Evolutionary conservation across 1,140 invertebrate species (phyloP).

Genomic region (Pectinophora gossypiella): DNA sequence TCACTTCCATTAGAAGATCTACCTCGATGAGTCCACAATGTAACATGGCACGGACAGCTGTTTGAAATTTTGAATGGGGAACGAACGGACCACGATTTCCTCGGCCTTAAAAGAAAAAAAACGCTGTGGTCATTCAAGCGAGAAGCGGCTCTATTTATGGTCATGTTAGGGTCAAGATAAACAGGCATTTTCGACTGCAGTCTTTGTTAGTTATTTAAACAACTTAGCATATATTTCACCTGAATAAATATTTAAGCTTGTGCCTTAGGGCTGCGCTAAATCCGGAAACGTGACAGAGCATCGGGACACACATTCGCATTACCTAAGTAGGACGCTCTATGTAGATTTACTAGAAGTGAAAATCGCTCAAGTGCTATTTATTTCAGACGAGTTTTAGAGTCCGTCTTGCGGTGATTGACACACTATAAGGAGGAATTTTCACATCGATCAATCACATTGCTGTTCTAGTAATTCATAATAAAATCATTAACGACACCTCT

Average conservation of each 20-base stretch:
- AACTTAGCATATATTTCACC: too few species aligned
- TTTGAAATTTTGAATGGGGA: constrained; percentile 28
- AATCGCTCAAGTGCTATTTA: too few species aligned
- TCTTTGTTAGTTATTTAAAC: too few species aligned
- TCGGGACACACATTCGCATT: too few species aligned
- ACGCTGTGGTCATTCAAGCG: constrained; percentile 26
- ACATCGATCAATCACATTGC: not conserved
- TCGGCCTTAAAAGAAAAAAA: constrained; percentile 25
- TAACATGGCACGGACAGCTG: constrained; percentile 19
- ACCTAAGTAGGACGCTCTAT: too few species aligned
- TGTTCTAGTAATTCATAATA: not conserved
- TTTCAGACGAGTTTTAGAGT: not conserved
- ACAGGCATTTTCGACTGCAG: too few species aligned
- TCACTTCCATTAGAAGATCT: too few species aligned
- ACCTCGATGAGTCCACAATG: too few species aligned
- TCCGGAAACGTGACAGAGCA: too few species aligned
- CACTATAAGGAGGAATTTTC: not conserved
- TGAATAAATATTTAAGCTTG: too few species aligned
- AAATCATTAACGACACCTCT: constrained; percentile 1
- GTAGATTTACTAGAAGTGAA: too few species aligned
- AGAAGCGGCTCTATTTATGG: constrained; percentile 8
- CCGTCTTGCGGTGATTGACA: not conserved
- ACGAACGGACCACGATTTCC: constrained; percentile 21
- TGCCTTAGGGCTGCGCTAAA: too few species aligned
- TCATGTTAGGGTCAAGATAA: constrained; percentile 14